These are phyloP conservation scores for Scomber colias DNA, from an alignment of 2,113 vertebrate species.

Conservation along the genomic window DNA sequence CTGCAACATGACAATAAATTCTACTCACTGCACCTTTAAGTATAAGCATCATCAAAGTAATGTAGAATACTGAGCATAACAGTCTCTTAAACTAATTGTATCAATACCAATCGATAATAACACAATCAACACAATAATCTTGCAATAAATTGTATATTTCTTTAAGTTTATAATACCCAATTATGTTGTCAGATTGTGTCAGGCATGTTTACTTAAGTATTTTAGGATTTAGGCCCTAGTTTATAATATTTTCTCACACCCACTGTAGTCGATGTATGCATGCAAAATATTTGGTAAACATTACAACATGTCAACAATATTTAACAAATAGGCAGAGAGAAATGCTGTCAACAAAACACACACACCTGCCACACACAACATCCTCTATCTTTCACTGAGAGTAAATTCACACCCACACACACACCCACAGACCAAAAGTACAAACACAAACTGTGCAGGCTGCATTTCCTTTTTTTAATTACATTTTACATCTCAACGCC, in stretches of 20 bases:
- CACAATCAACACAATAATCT: not conserved
- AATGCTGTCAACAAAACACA: conserved; percentile 29
- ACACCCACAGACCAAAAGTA: conserved; percentile 44
- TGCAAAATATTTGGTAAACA: conserved; percentile 11
- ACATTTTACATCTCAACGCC: conserved; percentile 86
- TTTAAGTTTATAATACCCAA: not conserved
- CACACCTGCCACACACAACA: not conserved
- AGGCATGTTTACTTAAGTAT: no score
- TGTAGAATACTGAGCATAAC: not conserved
- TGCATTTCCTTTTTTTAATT: conserved; percentile 90
- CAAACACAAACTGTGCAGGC: conserved; percentile 63
- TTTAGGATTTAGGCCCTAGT: no score
- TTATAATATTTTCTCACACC: not conserved
- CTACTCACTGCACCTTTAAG: no score
- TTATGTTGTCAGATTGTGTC: not conserved
- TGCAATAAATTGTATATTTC: not conserved
- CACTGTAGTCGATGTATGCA: not conserved
- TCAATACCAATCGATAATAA: not conserved
- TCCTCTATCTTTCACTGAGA: conserved; percentile 27
- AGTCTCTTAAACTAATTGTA: not conserved
- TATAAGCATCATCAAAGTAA: not conserved
- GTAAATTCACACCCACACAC: conserved; percentile 49
- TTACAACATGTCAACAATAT: conserved; percentile 11
- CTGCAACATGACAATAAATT: no score
- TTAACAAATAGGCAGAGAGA: conserved; percentile 15